Evolutionary conservation across 2,797 vertebrate species (phyloP), one percentile per base, ranked within the genome.

Genomic region (Onychomys leucogaster): DNA sequence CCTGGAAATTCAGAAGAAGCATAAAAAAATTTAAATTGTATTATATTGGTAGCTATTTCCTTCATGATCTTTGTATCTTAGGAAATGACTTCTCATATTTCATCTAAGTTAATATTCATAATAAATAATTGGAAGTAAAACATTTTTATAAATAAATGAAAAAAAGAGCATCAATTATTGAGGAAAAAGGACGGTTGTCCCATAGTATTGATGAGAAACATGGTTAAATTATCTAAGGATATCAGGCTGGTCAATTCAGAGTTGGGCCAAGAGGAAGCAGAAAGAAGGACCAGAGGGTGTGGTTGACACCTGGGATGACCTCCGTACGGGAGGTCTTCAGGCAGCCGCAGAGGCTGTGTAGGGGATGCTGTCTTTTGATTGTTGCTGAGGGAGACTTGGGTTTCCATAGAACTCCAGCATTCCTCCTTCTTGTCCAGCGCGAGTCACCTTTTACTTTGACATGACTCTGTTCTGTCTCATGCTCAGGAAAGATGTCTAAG

Each of bases 1-100:
- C n/a, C 73, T 93, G 71, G 87, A 93, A 96, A 93, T 77, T 11
- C 69, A 67, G 69, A 91, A 65, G 29, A 52, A 10, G 10, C 43
- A 32, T 55, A 49, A 27, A 75, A 59, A 37, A 37, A 14, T 5
- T 49, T 89, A 69, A 85, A 85, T 80, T 61, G 23, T 27, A 71
- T 93, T 17, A 46, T 78, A 73, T 55, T 41, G 71, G 77, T 27
- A 83, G 8, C 13, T 88, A 9, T 85, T 83, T 65, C n/a, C 16
- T 93, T 52, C 4, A 11, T 77, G 55, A 69, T 55, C 71, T 90
- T 90, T 69, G 75, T 29, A 85, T 80, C 32, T 90, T 84, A 87
- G 63, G 37, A 89, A 34, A 52, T 71, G 34, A 19, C 81, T 85
- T 76, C 27, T 91, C 4, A 14, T 3, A 21, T 34, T 93, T 78